phyloP scores from a whole-genome alignment of 64 coral and sea anemone genomes.

The Catalaphyllia jardinei region DNA sequence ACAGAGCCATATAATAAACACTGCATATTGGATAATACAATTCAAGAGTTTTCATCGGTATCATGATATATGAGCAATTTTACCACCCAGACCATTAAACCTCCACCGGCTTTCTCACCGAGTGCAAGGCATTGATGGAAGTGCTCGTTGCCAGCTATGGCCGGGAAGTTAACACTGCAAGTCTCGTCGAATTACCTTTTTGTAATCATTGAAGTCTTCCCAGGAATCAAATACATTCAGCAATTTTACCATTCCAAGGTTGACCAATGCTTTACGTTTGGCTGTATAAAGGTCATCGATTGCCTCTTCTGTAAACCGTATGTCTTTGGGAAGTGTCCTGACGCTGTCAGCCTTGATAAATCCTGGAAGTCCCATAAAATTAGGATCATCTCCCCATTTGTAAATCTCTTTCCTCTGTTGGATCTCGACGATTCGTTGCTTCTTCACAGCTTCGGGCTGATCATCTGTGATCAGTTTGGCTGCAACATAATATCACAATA shows the following conservation, averaged over 20 bases:
- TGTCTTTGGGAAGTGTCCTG: constrained; percentile 61
- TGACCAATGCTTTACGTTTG: constrained; percentile 56
- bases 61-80: too few relatives aligned
- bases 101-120: too few relatives aligned
- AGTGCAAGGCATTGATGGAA: too few relatives aligned
- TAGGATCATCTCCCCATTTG: constrained; percentile 57
- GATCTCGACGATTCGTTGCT: constrained; percentile 61
- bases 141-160: too few relatives aligned
- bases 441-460: constrained; percentile 61
- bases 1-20: too few relatives aligned
- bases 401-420: constrained; percentile 71
- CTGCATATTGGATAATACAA: too few relatives aligned
- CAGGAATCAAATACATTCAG: constrained; percentile 63
- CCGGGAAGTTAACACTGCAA: too few relatives aligned
- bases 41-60: too few relatives aligned
- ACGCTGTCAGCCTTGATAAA: constrained; percentile 53
- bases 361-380: constrained; percentile 62
- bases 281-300: constrained; percentile 62
- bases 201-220: constrained; percentile 71
- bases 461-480: constrained; percentile 64
- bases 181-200: background rate
- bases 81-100: too few relatives aligned
- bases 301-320: constrained; percentile 70
- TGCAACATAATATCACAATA: background rate
- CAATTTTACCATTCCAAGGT: constrained; percentile 70